Conservation (phyloP, 2,113 vertebrate genomes). For the Etia nguti region DNA sequence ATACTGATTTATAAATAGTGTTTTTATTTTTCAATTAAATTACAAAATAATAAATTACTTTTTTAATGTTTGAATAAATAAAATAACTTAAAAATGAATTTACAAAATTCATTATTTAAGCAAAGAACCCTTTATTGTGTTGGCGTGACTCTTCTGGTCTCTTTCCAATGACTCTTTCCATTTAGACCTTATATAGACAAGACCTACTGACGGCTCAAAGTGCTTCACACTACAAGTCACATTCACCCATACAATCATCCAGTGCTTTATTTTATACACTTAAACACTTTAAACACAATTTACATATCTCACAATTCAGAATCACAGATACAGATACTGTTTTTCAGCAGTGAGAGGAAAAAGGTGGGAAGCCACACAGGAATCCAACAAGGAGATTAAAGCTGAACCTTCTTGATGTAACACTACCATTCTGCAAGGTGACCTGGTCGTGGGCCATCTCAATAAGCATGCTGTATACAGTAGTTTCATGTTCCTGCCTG, state of each 20-base stretch:
- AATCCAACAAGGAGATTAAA: background rate
- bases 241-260: background rate
- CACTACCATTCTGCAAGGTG: background rate
- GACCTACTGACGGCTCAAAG: background rate
- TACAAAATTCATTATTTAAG: background rate
- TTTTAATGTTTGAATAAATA: background rate
- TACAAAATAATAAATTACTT: background rate
- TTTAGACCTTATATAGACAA: background rate
- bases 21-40: rapidly evolving
- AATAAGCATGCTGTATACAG: background rate
- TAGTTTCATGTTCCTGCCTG: background rate
- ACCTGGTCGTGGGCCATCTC: background rate
- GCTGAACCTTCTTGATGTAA: rapidly evolving
- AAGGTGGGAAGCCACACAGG: background rate
- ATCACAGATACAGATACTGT: background rate
- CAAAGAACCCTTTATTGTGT: background rate
- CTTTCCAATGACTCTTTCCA: no score
- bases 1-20: background rate
- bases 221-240: background rate
- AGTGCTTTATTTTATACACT: background rate
- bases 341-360: background rate
- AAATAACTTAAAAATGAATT: background rate
- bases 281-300: background rate
- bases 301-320: background rate
- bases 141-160: background rate